A percentile compares a stretch with the other conserved stretches of the same genome.
Evolutionary conservation across 2,113 vertebrate species (phyloP).

Genomic region (Paracanthobrama guichenoti): DNA sequence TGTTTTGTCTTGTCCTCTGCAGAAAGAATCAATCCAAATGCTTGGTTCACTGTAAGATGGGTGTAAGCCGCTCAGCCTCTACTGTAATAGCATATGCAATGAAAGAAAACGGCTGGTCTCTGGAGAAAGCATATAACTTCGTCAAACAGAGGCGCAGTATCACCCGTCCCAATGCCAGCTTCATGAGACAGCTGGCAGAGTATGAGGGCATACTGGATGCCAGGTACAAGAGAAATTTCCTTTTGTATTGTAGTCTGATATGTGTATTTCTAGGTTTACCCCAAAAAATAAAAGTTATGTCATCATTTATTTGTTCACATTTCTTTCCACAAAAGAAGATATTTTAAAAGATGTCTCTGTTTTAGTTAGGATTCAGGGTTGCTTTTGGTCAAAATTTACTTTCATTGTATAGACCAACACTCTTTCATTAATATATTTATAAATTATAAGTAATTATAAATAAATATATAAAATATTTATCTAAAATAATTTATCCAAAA

Average conservation of each 20-base stretch:
- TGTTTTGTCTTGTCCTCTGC: background rate
- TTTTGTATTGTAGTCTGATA: background rate
- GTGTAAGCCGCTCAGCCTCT: slow-evolving; percentile 92
- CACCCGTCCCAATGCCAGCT: slow-evolving; percentile 87
- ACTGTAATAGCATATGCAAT: slow-evolving; percentile 97
- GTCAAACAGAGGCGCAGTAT: slow-evolving; percentile 92
- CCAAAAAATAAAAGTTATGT: background rate
- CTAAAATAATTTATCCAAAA: too few species aligned
- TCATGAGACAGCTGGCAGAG: slow-evolving; percentile 94
- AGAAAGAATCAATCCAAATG: slow-evolving; percentile 96
- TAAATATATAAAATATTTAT: background rate
- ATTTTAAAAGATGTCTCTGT: too few species aligned
- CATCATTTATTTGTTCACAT: background rate
- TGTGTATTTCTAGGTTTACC: background rate
- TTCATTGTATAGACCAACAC: too few species aligned
- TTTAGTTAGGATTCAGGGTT: background rate
- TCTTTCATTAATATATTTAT: background rate
- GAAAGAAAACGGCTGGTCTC: slow-evolving; percentile 95
- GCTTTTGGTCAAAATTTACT: background rate
- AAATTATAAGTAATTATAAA: background rate
- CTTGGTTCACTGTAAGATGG: slow-evolving; percentile 99
- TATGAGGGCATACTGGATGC: slow-evolving; percentile 93
- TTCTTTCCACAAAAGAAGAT: background rate
- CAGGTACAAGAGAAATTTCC: slow-evolving; percentile 21
- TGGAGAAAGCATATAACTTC: slow-evolving; percentile 91